phyloP scores from a whole-genome alignment of 2,113 vertebrate genomes.

The Dipodomys stephensi region DNA sequence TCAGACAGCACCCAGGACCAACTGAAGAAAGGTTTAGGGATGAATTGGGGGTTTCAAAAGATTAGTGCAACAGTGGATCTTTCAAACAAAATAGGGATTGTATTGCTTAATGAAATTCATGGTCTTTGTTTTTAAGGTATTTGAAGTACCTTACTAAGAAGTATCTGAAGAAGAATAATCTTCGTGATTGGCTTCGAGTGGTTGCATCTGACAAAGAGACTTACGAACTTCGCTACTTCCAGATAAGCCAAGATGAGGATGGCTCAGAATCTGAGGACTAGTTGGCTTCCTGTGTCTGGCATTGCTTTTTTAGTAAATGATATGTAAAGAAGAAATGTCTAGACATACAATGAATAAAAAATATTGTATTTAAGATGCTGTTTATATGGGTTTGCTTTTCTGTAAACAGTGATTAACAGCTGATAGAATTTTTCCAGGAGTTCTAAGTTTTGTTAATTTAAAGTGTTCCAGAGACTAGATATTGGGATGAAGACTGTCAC shows the following conservation, averaged over 20 bases:
- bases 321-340: conserved; percentile 64
- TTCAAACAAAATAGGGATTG: background rate
- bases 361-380: conserved; percentile 37
- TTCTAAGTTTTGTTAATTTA: background rate
- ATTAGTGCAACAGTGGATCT: background rate
- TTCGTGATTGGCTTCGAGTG: conserved; percentile 97
- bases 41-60: background rate
- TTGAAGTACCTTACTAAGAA: conserved; percentile 99
- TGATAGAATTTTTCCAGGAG: background rate
- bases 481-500: background rate
- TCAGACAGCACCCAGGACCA: too few relatives aligned
- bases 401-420: background rate
- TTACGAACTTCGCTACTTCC: conserved; percentile 98
- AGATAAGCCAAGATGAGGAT: conserved; percentile 97
- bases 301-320: background rate
- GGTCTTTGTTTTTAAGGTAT: conserved; percentile 88
- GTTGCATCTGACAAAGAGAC: conserved; percentile 96
- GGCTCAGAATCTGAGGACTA: conserved; percentile 94
- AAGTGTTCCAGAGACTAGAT: background rate
- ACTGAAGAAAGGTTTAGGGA: too few relatives aligned
- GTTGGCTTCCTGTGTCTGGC: background rate
- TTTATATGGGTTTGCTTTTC: background rate
- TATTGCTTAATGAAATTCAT: background rate
- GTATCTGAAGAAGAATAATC: conserved; percentile 99
- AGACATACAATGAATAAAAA: conserved; percentile 83